phyloP scores from a whole-genome alignment of 2,888 invertebrate species.

The Chydorus sphaericus region DNA sequence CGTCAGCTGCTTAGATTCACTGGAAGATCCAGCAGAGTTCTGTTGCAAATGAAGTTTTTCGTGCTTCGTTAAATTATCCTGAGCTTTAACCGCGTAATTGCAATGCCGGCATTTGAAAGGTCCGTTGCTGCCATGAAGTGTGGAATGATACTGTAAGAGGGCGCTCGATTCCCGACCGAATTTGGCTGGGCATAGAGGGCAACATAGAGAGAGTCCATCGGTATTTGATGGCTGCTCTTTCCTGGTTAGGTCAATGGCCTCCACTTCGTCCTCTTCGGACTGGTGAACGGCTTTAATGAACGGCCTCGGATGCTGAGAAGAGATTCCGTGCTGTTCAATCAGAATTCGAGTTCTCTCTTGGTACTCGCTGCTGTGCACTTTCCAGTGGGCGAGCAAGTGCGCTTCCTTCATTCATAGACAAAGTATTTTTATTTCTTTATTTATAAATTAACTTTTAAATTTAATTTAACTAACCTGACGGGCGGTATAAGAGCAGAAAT shows the following conservation, averaged over 20 bases:
- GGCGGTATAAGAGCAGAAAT: slow-evolving; percentile 60
- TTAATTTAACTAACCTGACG: too few species aligned
- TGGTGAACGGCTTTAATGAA: slow-evolving; percentile 23
- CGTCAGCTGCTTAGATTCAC: not conserved
- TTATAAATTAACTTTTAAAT: too few species aligned
- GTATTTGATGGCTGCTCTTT: slow-evolving; percentile 12
- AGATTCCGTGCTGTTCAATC: slow-evolving; percentile 44
- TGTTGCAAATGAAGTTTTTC: slow-evolving; percentile 39
- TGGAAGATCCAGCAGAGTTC: not conserved
- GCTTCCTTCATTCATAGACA: too few species aligned
- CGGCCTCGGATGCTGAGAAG: slow-evolving; percentile 48
- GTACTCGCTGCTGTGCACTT: slow-evolving; percentile 62
- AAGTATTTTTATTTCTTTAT: too few species aligned
- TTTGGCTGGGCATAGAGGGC: slow-evolving; percentile 52
- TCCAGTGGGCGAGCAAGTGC: slow-evolving; percentile 49
- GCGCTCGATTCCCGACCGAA: slow-evolving; percentile 42
- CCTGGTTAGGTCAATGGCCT: slow-evolving; percentile 10
- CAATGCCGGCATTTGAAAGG: slow-evolving; percentile 54
- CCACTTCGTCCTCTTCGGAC: not conserved
- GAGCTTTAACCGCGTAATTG: slow-evolving; percentile 50
- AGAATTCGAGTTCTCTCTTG: slow-evolving; percentile 31
- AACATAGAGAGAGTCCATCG: slow-evolving; percentile 25
- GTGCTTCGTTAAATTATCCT: slow-evolving; percentile 50
- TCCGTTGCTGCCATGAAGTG: slow-evolving; percentile 46
- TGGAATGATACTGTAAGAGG: slow-evolving; percentile 51